phyloP scores from a whole-genome alignment of 2,797 vertebrate genomes.

The Ctenopoma multispine region DNA sequence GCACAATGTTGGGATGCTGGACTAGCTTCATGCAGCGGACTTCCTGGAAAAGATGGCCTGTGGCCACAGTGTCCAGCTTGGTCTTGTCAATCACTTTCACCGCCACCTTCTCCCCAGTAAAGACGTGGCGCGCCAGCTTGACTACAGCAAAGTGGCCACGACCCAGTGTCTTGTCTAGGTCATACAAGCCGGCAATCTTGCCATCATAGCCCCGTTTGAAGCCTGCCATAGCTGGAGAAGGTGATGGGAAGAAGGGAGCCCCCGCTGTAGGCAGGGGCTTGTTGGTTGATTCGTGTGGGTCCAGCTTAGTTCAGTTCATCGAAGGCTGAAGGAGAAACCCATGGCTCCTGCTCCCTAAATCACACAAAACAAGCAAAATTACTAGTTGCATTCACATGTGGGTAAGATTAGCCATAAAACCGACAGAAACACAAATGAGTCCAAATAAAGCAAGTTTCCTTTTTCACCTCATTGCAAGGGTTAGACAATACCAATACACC shows the following conservation, averaged over 20 bases:
- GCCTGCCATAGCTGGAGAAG: conserved; percentile 89
- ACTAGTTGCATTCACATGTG: background rate
- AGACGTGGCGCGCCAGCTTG: conserved; percentile 97
- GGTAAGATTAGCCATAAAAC: background rate
- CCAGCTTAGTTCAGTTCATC: conserved; percentile 87
- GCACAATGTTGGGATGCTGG: conserved; percentile 97
- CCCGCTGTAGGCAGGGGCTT: conserved; percentile 58
- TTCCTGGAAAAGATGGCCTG: conserved; percentile 97
- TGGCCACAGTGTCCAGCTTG: conserved; percentile 94
- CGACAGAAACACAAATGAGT: background rate
- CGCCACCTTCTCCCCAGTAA: conserved; percentile 97
- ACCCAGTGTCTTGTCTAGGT: conserved; percentile 97
- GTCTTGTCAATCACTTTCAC: conserved; percentile 99
- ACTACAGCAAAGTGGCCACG: conserved; percentile 98
- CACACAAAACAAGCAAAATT: conserved; percentile 42
- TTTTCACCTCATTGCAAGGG: background rate
- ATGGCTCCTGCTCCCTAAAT: conserved; percentile 84
- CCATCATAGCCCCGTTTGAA: conserved; percentile 98
- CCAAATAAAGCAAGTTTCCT: background rate
- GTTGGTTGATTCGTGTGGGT: conserved; percentile 60
- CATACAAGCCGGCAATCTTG: conserved; percentile 97
- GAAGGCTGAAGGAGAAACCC: conserved; percentile 82
- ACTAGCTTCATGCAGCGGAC: conserved; percentile 99
- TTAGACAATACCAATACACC: background rate
- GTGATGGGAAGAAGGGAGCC: conserved; percentile 56